phyloP scores from a whole-genome alignment of 1,140 invertebrate species.

The Melipona quadrifasciata region DNA sequence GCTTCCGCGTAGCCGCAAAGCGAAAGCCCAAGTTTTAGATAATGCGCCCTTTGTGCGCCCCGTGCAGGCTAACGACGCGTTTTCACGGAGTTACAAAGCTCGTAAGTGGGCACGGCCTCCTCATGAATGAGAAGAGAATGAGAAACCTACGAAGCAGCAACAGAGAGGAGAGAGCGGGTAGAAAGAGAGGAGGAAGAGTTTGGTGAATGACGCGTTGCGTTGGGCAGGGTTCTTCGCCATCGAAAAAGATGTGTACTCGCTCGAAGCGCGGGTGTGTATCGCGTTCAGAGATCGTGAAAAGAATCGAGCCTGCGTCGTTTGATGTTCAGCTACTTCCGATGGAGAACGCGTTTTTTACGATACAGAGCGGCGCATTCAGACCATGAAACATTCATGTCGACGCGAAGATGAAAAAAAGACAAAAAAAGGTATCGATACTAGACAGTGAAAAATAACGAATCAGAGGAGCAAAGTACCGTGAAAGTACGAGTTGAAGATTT shows the following conservation, averaged over 20 bases:
- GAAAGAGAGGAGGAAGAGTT: not conserved
- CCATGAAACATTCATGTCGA: conserved; percentile 31
- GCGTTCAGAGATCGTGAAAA: conserved; percentile 8
- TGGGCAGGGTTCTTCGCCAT: not conserved
- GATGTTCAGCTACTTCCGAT: conserved; percentile 40
- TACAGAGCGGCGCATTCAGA: not conserved
- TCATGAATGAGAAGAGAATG: conserved; percentile 13
- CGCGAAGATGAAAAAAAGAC: not conserved
- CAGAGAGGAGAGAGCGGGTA: too few relatives aligned
- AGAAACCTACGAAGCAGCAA: not conserved
- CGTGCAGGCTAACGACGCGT: conserved; percentile 22
- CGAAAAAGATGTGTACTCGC: not conserved
- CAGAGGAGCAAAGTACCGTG: not conserved
- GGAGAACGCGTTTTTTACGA: conserved; percentile 17
- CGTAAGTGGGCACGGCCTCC: conserved; percentile 1
- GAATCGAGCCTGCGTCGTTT: conserved; percentile 20
- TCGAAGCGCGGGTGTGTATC: not conserved
- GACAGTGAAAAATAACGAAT: not conserved
- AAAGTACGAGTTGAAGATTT: not conserved
- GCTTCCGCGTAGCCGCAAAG: conserved; percentile 22
- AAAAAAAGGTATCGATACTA: not conserved
- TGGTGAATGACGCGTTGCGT: conserved; percentile 12
- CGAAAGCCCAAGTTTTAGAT: conserved; percentile 37
- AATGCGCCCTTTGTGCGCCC: conserved; percentile 34
- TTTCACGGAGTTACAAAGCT: conserved; percentile 31